These are phyloP conservation scores for Probosciger aterrimus DNA, from an alignment of 2,113 vertebrate genomes.

Conservation along the genomic window DNA sequence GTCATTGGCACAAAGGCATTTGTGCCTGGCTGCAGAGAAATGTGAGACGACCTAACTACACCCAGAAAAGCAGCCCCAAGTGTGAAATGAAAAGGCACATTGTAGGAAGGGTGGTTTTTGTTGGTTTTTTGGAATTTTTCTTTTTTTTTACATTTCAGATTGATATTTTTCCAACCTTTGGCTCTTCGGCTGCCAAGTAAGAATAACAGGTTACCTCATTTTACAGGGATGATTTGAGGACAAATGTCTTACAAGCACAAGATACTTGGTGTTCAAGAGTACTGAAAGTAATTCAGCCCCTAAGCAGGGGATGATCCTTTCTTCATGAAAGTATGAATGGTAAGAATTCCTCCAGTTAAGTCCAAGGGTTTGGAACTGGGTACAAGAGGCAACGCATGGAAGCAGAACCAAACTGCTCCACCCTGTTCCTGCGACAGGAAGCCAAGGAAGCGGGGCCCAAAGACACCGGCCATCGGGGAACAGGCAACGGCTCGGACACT, in stretches of 20 bases:
- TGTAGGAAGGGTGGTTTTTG: fast-evolving
- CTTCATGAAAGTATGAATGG: fast-evolving
- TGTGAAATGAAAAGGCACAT: background rate
- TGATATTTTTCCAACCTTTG: background rate
- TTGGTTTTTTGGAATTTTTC: fast-evolving
- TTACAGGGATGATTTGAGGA: background rate
- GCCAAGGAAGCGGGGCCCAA: background rate
- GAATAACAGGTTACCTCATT: background rate
- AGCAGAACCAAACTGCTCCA: background rate
- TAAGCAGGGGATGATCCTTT: background rate
- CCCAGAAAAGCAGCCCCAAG: background rate
- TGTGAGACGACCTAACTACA: background rate
- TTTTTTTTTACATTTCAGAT: background rate
- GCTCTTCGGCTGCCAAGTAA: background rate
- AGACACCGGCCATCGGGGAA: too few species aligned
- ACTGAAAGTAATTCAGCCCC: background rate
- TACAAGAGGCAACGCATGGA: fast-evolving
- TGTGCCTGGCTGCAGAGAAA: background rate
- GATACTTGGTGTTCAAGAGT: background rate
- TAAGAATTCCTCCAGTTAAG: fast-evolving
- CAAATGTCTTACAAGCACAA: background rate
- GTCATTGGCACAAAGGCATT: background rate
- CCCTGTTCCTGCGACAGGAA: fast-evolving
- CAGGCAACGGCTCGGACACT: too few species aligned
- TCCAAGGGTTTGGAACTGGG: background rate